Conservation (phyloP, 2,797 vertebrate species). For the Lepilemur ruficaudatus region DNA sequence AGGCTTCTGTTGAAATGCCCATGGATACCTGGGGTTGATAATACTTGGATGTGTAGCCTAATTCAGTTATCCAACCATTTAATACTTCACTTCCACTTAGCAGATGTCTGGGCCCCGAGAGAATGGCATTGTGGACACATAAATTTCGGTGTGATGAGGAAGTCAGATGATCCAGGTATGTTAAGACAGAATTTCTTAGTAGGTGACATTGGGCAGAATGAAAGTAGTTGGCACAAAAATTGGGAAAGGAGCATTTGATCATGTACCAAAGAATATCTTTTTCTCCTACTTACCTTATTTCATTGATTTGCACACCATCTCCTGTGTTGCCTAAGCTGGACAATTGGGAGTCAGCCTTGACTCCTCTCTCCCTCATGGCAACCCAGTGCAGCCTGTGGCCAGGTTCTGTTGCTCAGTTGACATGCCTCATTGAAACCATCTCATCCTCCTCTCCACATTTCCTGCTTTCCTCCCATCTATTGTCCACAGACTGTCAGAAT, state of each 20-base stretch:
- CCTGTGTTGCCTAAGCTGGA: neutral
- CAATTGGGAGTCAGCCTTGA: neutral
- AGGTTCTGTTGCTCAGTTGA: neutral
- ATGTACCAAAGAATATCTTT: neutral
- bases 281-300: neutral
- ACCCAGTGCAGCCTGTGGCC: neutral
- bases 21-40: neutral
- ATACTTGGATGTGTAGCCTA: neutral
- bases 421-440: neutral
- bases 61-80: neutral
- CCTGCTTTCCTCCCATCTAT: neutral
- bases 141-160: neutral
- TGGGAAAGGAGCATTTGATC: neutral
- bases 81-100: neutral
- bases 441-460: neutral
- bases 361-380: neutral
- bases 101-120: neutral
- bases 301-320: neutral
- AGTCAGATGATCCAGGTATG: neutral
- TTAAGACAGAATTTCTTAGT: neutral
- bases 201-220: neutral
- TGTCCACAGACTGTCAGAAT: neutral
- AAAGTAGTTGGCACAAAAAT: neutral
- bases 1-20: neutral
- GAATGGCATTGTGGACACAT: neutral